Evolutionary conservation across 2,888 invertebrate genomes (phyloP).

Genomic region (Drosophila nr. perissopoda): DNA sequence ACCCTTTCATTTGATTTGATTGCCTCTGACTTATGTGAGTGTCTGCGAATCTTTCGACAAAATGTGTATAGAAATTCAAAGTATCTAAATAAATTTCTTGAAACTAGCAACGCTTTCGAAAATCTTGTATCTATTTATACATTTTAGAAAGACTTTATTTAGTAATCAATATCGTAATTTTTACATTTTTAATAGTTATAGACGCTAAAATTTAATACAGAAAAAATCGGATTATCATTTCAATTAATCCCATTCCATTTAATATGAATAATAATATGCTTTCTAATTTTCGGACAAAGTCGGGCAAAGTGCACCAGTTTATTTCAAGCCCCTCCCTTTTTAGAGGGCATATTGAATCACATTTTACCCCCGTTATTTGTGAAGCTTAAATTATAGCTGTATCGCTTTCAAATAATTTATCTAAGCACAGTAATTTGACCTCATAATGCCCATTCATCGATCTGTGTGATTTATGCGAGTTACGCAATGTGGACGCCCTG

Average conservation of each 20-base stretch:
- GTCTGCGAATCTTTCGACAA: not conserved
- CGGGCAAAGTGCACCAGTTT: not conserved
- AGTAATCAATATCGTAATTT: not conserved
- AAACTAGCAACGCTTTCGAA: not conserved
- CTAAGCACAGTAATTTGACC: slow-evolving; percentile 7
- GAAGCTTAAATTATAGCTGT: not conserved
- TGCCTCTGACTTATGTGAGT: not conserved
- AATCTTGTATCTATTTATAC: not conserved
- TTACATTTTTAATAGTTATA: not conserved
- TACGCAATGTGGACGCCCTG: slow-evolving; percentile 17
- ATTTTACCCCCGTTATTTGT: not conserved
- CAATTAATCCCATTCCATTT: not conserved
- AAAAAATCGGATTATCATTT: too few relatives aligned
- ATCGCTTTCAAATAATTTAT: not conserved
- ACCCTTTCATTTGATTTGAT: not conserved
- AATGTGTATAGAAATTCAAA: not conserved
- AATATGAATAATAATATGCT: not conserved
- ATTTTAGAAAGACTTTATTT: not conserved
- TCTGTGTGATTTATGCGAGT: slow-evolving; percentile 24
- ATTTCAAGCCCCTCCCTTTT: slow-evolving; percentile 1
- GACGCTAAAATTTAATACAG: too few relatives aligned
- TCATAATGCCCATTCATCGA: slow-evolving; percentile 17
- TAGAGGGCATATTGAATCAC: not conserved
- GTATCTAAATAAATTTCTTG: not conserved
- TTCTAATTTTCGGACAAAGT: not conserved